Base-by-base conservation (phyloP, 2,797 vertebrate species). In the Melopsittacus undulatus region DNA sequence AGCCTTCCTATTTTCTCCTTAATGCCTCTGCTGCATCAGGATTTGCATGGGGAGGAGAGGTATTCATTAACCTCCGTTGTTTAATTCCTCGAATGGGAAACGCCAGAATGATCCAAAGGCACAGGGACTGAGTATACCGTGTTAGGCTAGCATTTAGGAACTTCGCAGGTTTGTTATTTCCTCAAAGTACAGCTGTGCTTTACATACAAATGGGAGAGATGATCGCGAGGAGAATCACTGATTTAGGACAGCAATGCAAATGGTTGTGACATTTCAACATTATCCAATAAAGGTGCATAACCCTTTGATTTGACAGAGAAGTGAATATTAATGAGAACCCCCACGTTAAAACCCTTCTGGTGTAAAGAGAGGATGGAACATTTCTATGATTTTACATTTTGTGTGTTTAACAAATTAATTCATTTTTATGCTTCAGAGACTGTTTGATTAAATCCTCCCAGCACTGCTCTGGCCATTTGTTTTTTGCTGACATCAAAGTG, bases 341-440 rank as follows among this genome's bases (percentile, higher is more conserved):
- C 34, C 19, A 52, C 5, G 20, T 64, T 62, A 84, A 42, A 94
- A 52, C 1, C 1, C 13, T 83, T 42, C 69, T 59, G 13, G 8
- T 10, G 1, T 63, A 79, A 73, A 54, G 43, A 90, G 13, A 79
- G 2, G 4, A 73, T 9, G 32, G 11, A 84, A 69, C 3, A 38
- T 79, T 92, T 83, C 59, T 83, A 11, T 38, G 29, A 19, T 46
- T 88, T 91, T 70, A 56, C 11, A 27, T 84, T n/a, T 86, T 67
- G 7, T 68, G 7, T 57, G 13, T 38, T n/a, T 73, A 70, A 73
- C 20, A 81, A 74, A 94, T 84, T 40, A 90, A 72, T 68, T 78
- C 34, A 72, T 79, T 79, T 74, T 4, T 89, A 19, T 76, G 59
- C 11, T 81, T 91, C 54, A 76, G 82, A 81, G 27, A 24, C 11